A percentile compares a stretch with the other conserved stretches of the same genome.
Evolutionary conservation across 2,888 invertebrate species (phyloP).

Genomic region (Lochmaea capreae): DNA sequence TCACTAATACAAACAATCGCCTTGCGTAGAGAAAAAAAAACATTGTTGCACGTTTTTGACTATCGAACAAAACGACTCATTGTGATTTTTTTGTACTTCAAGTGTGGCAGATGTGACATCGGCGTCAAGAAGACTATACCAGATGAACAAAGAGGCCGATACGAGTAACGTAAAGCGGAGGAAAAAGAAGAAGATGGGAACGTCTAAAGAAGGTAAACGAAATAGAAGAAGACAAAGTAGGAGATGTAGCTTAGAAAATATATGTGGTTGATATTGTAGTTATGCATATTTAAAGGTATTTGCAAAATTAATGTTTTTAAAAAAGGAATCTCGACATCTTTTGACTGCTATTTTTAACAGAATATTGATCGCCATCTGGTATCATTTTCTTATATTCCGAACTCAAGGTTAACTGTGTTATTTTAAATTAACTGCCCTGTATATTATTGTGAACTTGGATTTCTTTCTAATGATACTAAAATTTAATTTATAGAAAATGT

Average conservation of each 20-base stretch:
- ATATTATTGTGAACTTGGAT: no score
- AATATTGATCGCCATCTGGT: no score
- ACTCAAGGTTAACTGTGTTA: no score
- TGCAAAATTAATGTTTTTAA: neutral
- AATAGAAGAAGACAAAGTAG: conserved; percentile 52
- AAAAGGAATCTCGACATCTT: no score
- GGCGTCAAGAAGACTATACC: conserved; percentile 38
- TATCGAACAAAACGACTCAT: conserved; percentile 54
- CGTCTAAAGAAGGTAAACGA: conserved; percentile 57
- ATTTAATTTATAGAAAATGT: no score
- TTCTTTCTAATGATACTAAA: no score
- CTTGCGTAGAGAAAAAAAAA: conserved; percentile 56
- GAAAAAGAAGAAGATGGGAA: conserved; percentile 28
- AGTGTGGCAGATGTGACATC: conserved; percentile 57
- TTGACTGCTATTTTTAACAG: no score
- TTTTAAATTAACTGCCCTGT: no score
- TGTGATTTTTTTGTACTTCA: conserved; percentile 62
- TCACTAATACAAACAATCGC: conserved; percentile 59
- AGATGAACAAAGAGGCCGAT: conserved; percentile 27
- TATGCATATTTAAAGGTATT: neutral
- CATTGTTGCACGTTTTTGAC: conserved; percentile 58
- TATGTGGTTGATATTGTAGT: conserved; percentile 5
- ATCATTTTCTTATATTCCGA: no score
- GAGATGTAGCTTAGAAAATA: conserved; percentile 42
- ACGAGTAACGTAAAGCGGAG: conserved; percentile 22